These are phyloP conservation scores for Torymus tubicola DNA, from an alignment of 2,888 invertebrate species.

Conservation along the genomic window DNA sequence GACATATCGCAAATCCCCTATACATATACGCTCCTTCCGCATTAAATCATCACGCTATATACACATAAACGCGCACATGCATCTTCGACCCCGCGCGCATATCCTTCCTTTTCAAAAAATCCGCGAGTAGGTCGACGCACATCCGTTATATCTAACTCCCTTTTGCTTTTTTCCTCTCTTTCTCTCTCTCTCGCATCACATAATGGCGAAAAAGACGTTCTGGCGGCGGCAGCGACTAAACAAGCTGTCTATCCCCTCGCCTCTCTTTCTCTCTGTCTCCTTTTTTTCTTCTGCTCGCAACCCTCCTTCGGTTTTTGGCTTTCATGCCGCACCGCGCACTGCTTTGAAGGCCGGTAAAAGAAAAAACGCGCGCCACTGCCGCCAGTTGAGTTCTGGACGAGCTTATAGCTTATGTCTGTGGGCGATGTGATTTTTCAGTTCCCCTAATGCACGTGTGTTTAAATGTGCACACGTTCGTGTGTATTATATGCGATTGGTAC, in stretches of 20 bases:
- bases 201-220: conserved; percentile 21
- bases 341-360: conserved; percentile 5
- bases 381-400: not conserved
- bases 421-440: conserved; percentile 20
- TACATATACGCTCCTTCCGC: no score
- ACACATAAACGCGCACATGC: no score
- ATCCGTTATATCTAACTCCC: not conserved
- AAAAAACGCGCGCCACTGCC: conserved; percentile 15
- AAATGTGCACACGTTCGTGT: not conserved
- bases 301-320: conserved; percentile 38
- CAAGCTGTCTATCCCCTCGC: conserved; percentile 32
- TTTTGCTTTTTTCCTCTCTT: not conserved
- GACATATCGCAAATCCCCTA: no score
- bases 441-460: not conserved
- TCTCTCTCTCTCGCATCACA: not conserved
- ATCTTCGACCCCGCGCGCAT: no score
- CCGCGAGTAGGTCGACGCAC: conserved; percentile 22
- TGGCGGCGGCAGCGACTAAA: conserved; percentile 2
- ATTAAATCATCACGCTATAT: no score
- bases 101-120: conserved; percentile 14
- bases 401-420: not conserved
- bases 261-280: not conserved
- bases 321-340: conserved; percentile 13
- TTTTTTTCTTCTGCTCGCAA: conserved; percentile 24
- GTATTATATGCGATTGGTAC: not conserved